phyloP scores from a whole-genome alignment of 2,888 invertebrate genomes.

The Thymelicus sylvestris region DNA sequence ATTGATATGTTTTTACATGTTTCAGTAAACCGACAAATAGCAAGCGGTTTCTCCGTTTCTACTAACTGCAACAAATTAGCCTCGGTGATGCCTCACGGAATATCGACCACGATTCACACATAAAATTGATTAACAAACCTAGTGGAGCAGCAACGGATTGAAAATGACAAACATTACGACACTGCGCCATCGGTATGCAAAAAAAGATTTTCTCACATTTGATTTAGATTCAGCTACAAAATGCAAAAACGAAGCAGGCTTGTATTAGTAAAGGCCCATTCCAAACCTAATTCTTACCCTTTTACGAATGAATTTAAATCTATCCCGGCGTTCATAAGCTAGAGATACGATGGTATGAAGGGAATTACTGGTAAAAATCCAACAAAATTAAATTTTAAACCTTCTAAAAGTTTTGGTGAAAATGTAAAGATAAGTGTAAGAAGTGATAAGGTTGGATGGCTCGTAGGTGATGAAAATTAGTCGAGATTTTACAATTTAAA shows the following conservation, averaged over 20 bases:
- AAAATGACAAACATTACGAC: too few relatives aligned
- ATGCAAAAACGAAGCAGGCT: constrained; percentile 5
- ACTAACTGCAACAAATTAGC: too few relatives aligned
- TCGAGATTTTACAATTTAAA: too few relatives aligned
- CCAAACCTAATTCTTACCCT: constrained; percentile 19
- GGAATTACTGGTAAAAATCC: constrained; percentile 18
- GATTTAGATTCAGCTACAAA: constrained; percentile 1
- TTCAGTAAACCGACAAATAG: too few relatives aligned
- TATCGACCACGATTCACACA: too few relatives aligned
- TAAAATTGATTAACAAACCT: too few relatives aligned
- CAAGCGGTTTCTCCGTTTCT: too few relatives aligned
- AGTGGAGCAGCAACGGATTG: too few relatives aligned
- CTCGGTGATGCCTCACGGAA: too few relatives aligned
- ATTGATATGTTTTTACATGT: too few relatives aligned
- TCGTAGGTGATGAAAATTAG: too few relatives aligned
- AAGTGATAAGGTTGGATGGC: background rate
- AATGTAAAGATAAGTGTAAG: too few relatives aligned
- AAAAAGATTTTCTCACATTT: background rate
- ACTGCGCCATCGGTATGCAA: background rate
- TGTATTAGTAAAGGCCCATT: constrained; percentile 12
- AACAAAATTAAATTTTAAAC: constrained; percentile 15
- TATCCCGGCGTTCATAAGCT: constrained; percentile 11
- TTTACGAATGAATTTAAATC: constrained; percentile 14
- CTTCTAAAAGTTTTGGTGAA: constrained; percentile 9
- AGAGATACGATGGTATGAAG: constrained; percentile 14